phyloP scores from a whole-genome alignment of 2,888 invertebrate species.

The Alcis repandata region DNA sequence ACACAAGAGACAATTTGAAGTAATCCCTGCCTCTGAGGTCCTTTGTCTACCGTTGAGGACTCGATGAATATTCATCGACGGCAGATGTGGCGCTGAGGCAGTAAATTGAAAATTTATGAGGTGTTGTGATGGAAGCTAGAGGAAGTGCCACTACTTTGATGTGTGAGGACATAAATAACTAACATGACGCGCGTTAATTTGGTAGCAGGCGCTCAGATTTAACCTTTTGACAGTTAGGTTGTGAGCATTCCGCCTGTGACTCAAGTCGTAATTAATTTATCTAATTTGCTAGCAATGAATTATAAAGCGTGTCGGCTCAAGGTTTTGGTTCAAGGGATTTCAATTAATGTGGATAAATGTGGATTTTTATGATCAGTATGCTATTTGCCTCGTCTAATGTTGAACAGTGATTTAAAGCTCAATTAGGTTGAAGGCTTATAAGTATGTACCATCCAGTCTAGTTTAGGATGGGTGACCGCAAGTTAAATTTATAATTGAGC shows the following conservation, averaged over 20 bases:
- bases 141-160: conserved; percentile 37
- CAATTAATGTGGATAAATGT: not conserved
- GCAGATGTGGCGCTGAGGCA: conserved; percentile 25
- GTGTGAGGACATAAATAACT: conserved; percentile 34
- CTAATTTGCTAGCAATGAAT: conserved; percentile 11
- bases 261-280: conserved; percentile 4
- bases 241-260: conserved; percentile 8
- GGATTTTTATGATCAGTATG: too few relatives aligned
- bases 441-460: not conserved
- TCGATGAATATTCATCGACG: conserved; percentile 33
- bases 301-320: not conserved
- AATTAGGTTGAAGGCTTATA: not conserved
- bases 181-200: conserved; percentile 33
- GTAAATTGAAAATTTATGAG: conserved; percentile 37
- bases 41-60: conserved; percentile 26
- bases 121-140: conserved; percentile 31
- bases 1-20: conserved; percentile 13
- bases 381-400: too few relatives aligned
- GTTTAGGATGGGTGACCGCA: not conserved
- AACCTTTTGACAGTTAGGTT: conserved; percentile 13
- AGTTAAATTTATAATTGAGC: too few relatives aligned
- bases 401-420: too few relatives aligned
- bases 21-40: conserved; percentile 10
- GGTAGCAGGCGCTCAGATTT: conserved; percentile 24
- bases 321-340: not conserved